Percentiles rank a stretch among this genome's conserved stretches.
Evolutionary conservation across 2,113 vertebrate species (phyloP).

Genomic region (Peromyscus maniculatus): DNA sequence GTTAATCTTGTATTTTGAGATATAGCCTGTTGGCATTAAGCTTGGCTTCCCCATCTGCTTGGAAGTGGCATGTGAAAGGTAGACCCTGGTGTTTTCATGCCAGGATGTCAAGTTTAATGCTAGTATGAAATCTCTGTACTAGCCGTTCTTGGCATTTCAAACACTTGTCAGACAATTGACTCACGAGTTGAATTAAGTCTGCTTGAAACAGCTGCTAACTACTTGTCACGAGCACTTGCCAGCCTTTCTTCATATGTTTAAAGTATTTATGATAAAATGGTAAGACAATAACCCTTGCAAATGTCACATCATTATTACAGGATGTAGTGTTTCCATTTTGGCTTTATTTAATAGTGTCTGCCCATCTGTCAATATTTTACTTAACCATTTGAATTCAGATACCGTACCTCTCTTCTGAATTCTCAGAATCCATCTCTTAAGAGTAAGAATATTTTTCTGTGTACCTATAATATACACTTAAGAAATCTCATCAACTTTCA

Average conservation of each 20-base stretch:
- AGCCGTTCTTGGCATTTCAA: not conserved
- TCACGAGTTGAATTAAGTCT: not conserved
- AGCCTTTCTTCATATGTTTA: not conserved
- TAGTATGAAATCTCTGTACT: not conserved
- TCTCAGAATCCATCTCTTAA: not conserved
- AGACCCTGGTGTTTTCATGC: not conserved
- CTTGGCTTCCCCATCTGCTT: not conserved
- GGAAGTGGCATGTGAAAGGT: not conserved
- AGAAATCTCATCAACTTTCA: not conserved
- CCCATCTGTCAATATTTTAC: not conserved
- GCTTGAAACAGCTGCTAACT: not conserved
- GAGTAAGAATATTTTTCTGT: not conserved
- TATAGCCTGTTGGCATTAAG: not conserved
- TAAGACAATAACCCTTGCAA: not conserved
- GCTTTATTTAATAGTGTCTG: not conserved
- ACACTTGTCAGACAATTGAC: not conserved
- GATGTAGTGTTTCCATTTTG: not conserved
- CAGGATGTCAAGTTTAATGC: not conserved
- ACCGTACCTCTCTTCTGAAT: not conserved
- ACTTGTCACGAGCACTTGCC: not conserved
- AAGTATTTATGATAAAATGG: constrained; percentile 43
- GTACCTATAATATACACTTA: not conserved
- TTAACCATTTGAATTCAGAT: not conserved
- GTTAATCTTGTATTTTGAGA: not conserved
- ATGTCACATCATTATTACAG: not conserved